Evolutionary conservation across 2,113 vertebrate species (phyloP).

Genomic region (Pelmatolapia mariae): DNA sequence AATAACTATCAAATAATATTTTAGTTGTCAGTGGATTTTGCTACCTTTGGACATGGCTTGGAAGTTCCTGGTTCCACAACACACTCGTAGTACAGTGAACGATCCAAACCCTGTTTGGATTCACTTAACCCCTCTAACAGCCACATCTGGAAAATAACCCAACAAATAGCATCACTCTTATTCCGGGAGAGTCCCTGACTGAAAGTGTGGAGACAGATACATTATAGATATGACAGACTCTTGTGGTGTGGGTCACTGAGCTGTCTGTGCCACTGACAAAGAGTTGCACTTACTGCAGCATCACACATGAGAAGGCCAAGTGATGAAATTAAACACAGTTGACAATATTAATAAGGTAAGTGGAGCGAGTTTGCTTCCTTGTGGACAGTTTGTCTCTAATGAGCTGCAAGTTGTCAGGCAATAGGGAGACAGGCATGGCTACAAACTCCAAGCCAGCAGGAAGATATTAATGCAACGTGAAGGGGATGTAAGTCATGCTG

Average conservation of each 20-base stretch:
- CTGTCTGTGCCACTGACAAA: conserved; percentile 41
- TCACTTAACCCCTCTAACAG: conserved; percentile 19
- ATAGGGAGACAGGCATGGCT: conserved; percentile 7
- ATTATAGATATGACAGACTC: conserved; percentile 59
- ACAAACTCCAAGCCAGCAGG: conserved; percentile 3
- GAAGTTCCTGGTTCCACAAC: neutral
- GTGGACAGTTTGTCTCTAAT: conserved; percentile 47
- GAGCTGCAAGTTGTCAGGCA: conserved; percentile 40
- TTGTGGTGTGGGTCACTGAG: conserved; percentile 50
- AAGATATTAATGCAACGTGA: conserved; percentile 51
- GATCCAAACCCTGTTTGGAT: neutral
- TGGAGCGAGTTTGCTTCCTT: conserved; percentile 47
- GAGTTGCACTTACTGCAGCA: conserved; percentile 6
- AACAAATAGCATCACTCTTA: conserved; percentile 31
- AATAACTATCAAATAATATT: neutral
- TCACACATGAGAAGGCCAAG: neutral
- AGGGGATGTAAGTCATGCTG: conserved; percentile 22
- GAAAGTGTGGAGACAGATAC: conserved; percentile 47
- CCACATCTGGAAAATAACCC: conserved; percentile 17
- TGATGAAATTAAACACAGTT: conserved; percentile 62
- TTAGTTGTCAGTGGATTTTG: neutral
- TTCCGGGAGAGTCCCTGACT: conserved; percentile 29
- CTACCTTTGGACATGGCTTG: neutral
- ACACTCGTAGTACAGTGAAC: neutral
- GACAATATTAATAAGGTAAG: conserved; percentile 62